Base-by-base conservation (phyloP, 2,113 vertebrate genomes). In the Atlantisia rogersi region DNA sequence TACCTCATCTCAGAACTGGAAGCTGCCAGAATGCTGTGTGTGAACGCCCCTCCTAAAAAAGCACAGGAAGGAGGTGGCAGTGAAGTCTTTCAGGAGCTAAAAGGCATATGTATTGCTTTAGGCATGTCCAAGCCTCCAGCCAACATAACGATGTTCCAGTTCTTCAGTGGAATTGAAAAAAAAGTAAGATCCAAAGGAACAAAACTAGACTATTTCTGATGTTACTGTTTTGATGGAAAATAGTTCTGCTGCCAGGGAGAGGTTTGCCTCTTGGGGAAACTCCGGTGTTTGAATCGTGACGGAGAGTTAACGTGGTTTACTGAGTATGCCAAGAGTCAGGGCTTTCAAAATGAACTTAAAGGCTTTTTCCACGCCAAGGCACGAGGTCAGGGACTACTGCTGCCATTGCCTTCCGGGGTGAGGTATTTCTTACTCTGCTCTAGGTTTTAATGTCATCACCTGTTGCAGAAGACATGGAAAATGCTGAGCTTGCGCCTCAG, bases 61-160 rank as follows among this genome's bases (percentile, higher is more conserved):
- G 97, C 97, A 63, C 98, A 98, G 97, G 99, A 99, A 91, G 97
- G 97, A 14, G 98, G 98, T 76, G 99, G 99, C 95, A 99, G 99
- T 97, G 99, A 99, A 67, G 97, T 98, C 92, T 99, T 99, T 98
- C 97, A 98, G 97, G 99, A 99, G 92, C 98, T 99, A 73, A 99
- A 99, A 98, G 98, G 99, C 68, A 99, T 99, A 98, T 99, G 99
- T 97, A 98, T 99, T 98, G 96, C 98, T 63, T 98, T 99, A 97
- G 99, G 99, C 95, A 99, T 99, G 99, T 99, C 99, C 95, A 99
- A 99, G 96, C 99, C 99, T 97, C 99, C 99, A 11, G 97, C 99
- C 95, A 99, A 98, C 98, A 99, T 99, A 98, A 99, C 99, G 52
- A 99, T 99, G 99, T 99, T 99, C 98, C 99, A 99, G 98, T 99